phyloP scores from a whole-genome alignment of 2,797 vertebrate species.

The Gadopsis bispinosus region DNA sequence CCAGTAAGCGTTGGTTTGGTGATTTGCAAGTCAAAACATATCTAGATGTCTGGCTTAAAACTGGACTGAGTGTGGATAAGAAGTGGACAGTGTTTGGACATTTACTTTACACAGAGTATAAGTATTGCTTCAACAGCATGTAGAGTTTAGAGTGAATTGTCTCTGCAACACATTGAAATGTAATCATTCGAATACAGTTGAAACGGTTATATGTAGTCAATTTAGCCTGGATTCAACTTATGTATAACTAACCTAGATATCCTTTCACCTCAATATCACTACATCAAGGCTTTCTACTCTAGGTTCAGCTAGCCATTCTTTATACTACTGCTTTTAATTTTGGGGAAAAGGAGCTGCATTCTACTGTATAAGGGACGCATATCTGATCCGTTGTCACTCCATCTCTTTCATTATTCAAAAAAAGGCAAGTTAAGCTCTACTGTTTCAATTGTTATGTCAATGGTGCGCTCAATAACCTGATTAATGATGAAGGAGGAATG shows the following conservation, averaged over 20 bases:
- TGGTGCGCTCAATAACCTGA: slow-evolving; percentile 47
- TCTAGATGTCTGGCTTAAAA: neutral
- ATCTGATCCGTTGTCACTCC: slow-evolving; percentile 42
- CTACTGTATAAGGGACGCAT: neutral
- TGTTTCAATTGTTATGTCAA: slow-evolving; percentile 2
- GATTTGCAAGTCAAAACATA: neutral
- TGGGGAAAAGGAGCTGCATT: slow-evolving; percentile 29
- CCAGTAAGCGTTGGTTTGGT: neutral
- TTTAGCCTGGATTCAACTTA: neutral
- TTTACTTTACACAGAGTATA: neutral
- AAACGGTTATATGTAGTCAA: neutral
- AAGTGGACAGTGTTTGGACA: neutral
- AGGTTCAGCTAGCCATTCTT: neutral
- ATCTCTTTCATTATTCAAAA: slow-evolving; percentile 48
- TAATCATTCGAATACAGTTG: neutral
- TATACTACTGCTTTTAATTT: slow-evolving; percentile 32
- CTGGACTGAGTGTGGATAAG: neutral
- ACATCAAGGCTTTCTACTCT: neutral
- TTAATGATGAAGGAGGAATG: slow-evolving; percentile 36
- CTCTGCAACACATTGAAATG: neutral
- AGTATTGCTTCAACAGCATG: neutral
- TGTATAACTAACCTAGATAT: neutral
- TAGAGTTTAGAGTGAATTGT: neutral
- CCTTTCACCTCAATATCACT: neutral
- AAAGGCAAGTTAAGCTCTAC: slow-evolving; percentile 16